A percentile compares a stretch with the other conserved stretches of the same genome.
phyloP scores from a whole-genome alignment of 2,797 vertebrate genomes.

The Linurgus olivaceus region DNA sequence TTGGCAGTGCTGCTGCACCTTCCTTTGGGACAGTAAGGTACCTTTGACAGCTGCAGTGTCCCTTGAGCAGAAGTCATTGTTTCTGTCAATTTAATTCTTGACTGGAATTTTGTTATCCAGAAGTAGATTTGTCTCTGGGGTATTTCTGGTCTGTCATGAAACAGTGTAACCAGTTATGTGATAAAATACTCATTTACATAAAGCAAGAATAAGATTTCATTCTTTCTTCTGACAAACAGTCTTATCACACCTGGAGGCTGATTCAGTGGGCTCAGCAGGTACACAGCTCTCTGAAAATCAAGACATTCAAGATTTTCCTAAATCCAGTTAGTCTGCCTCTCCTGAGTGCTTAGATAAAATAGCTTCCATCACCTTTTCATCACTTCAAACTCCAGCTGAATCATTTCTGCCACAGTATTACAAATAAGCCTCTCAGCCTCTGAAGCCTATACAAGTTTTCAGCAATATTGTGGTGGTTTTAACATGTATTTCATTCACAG shows the following conservation, averaged over 20 bases:
- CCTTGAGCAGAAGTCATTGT: neutral
- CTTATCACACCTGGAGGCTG: neutral
- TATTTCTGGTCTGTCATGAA: neutral
- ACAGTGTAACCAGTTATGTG: neutral
- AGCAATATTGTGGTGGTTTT: neutral
- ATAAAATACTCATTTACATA: neutral
- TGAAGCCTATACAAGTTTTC: neutral
- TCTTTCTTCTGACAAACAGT: neutral
- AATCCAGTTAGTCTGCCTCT: neutral
- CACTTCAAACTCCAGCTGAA: neutral
- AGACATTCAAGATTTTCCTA: neutral
- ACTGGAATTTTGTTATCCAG: neutral
- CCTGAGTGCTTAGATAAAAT: neutral
- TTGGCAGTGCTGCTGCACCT: neutral
- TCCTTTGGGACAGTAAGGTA: neutral
- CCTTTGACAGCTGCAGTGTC: neutral
- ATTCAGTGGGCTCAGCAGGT: neutral
- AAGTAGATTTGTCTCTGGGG: neutral
- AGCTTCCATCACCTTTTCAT: conserved; percentile 49
- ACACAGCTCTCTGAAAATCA: neutral
- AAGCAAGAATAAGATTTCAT: neutral
- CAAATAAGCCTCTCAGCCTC: neutral
- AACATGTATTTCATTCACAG: neutral
- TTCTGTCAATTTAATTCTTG: conserved; percentile 32
- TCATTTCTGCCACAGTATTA: neutral